Conservation (phyloP, 2,888 invertebrate genomes). For the Synanthedon andrenaeformis region DNA sequence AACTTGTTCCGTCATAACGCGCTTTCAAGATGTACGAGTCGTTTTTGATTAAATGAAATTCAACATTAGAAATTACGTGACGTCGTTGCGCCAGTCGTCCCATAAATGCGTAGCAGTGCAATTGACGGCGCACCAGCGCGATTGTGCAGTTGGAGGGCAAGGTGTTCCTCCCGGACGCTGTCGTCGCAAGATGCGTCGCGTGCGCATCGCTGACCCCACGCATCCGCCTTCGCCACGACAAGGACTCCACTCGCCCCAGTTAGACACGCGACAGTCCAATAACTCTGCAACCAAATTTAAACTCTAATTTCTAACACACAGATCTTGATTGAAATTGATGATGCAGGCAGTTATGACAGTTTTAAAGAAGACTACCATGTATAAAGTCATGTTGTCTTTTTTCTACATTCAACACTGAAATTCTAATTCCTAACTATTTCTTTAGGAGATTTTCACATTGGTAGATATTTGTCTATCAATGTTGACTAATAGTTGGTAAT, state of each 20-base stretch:
- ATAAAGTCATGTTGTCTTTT: too few species aligned
- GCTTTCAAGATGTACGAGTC: too few species aligned
- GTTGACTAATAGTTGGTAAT: too few species aligned
- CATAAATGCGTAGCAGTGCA: constrained; percentile 32
- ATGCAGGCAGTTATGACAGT: too few species aligned
- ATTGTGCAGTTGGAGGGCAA: constrained; percentile 87
- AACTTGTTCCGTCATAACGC: too few species aligned
- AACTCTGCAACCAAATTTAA: constrained; percentile 40
- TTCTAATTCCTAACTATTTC: too few species aligned
- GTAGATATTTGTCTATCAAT: too few species aligned
- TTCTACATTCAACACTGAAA: too few species aligned
- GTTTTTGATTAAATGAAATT: neutral
- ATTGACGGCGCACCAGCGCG: constrained; percentile 88
- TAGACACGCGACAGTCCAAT: constrained; percentile 85
- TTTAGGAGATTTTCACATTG: too few species aligned
- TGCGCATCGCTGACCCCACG: constrained; percentile 87
- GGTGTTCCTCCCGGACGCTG: constrained; percentile 83
- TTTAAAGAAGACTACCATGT: too few species aligned
- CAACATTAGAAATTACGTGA: constrained; percentile 41
- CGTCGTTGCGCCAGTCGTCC: constrained; percentile 54
- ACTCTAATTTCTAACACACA: too few species aligned
- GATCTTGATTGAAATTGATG: too few species aligned
- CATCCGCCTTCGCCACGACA: constrained; percentile 93
- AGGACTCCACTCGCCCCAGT: constrained; percentile 88
- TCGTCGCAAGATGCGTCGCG: constrained; percentile 80